Conservation (phyloP, 2,113 vertebrate species). For the Setophaga petechia region DNA sequence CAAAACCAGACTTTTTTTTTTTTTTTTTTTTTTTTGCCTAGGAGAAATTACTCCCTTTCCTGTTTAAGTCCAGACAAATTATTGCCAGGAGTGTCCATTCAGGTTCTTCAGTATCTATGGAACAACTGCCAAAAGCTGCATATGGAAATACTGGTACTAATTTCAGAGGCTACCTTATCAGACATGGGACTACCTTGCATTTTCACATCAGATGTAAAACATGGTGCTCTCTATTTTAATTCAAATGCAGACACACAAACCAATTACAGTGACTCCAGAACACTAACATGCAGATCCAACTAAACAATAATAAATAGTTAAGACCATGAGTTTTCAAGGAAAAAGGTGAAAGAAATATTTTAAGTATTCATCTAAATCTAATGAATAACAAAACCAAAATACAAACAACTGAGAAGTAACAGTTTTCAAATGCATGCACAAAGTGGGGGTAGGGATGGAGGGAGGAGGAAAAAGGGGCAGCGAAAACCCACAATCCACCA, state of each 20-base stretch:
- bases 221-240: background rate
- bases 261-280: background rate
- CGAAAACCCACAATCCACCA: background rate
- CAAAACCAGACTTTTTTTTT: background rate
- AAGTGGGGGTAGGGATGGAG: fast-evolving
- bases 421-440: background rate
- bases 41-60: background rate
- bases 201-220: background rate
- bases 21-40: background rate
- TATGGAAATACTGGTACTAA: background rate
- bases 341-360: background rate
- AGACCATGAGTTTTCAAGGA: background rate
- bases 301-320: background rate
- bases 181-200: background rate
- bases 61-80: background rate
- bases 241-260: background rate
- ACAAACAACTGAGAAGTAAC: background rate
- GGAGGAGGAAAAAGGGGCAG: background rate
- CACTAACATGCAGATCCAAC: background rate
- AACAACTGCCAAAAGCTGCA: background rate
- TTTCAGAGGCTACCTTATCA: background rate
- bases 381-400: background rate
- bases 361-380: background rate
- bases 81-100: background rate
- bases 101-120: background rate